These are phyloP conservation scores for Salmo trutta DNA, from an alignment of 2,797 vertebrate genomes.

Conservation along the genomic window DNA sequence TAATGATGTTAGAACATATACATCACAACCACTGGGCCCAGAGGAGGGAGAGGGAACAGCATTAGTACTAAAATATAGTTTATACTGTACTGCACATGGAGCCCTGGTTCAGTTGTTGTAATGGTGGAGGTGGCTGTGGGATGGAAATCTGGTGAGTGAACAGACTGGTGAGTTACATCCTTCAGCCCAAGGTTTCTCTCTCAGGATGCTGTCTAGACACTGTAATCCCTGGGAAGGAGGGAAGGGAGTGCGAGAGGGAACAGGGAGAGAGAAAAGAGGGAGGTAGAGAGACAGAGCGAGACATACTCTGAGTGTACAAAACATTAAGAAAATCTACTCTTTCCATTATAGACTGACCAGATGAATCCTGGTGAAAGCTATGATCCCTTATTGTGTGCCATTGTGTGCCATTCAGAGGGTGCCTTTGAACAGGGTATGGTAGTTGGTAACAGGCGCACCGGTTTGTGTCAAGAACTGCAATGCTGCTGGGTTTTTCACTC, in stretches of 20 bases:
- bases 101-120: slow-evolving; percentile 32
- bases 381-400: too few species aligned
- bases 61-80: slow-evolving; percentile 23
- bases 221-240: slow-evolving; percentile 52
- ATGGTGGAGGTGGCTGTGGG: background rate
- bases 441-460: too few species aligned
- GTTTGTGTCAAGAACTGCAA: too few species aligned
- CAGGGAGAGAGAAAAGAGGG: background rate
- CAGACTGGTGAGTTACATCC: slow-evolving; percentile 26
- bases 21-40: slow-evolving; percentile 16
- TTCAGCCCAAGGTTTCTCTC: slow-evolving; percentile 38
- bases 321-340: too few species aligned
- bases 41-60: slow-evolving; percentile 26
- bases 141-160: background rate
- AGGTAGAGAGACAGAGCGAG: slow-evolving; percentile 25
- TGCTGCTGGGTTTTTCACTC: too few species aligned
- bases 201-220: slow-evolving; percentile 57
- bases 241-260: background rate
- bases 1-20: slow-evolving; percentile 34
- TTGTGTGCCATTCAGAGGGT: too few species aligned
- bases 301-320: slow-evolving; percentile 15
- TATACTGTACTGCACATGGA: slow-evolving; percentile 30
- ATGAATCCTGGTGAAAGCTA: too few species aligned
- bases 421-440: too few species aligned
- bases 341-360: too few species aligned